A percentile compares a stretch with the other conserved stretches of the same genome.
Evolutionary conservation across 2,888 invertebrate species (phyloP).

Genomic region (Lasioglossum leucozonium): DNA sequence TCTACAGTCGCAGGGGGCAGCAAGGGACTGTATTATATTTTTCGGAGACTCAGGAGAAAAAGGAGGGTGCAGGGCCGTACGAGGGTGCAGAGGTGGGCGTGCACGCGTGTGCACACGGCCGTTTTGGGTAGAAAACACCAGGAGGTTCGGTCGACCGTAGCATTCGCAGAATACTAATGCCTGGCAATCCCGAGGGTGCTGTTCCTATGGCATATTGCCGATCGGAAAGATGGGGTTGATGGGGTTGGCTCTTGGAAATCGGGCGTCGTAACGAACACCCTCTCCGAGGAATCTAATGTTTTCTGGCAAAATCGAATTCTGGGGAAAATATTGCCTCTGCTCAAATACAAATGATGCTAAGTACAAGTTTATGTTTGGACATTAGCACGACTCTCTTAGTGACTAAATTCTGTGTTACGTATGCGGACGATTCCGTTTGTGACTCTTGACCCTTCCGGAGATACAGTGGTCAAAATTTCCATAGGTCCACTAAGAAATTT

Average conservation of each 20-base stretch:
- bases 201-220: slow-evolving; percentile 75
- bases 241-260: slow-evolving; percentile 42
- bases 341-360: background rate
- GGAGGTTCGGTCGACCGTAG: slow-evolving; percentile 66
- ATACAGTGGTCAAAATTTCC: no score
- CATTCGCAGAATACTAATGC: slow-evolving; percentile 78
- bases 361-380: background rate
- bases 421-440: no score
- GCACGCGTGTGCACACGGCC: slow-evolving; percentile 9
- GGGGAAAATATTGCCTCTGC: background rate
- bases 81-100: slow-evolving; percentile 21
- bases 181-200: slow-evolving; percentile 72
- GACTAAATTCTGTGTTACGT: no score
- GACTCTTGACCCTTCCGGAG: no score
- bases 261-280: slow-evolving; percentile 55
- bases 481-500: no score
- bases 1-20: slow-evolving; percentile 53
- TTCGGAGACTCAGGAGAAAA: slow-evolving; percentile 34
- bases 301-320: slow-evolving; percentile 1
- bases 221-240: slow-evolving; percentile 63
- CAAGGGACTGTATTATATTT: slow-evolving; percentile 66
- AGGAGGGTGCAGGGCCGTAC: slow-evolving; percentile 33
- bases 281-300: slow-evolving; percentile 10
- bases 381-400: background rate
- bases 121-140: slow-evolving; percentile 73